phyloP scores from a whole-genome alignment of 2,888 invertebrate species.

The Barypeithes pellucidus region DNA sequence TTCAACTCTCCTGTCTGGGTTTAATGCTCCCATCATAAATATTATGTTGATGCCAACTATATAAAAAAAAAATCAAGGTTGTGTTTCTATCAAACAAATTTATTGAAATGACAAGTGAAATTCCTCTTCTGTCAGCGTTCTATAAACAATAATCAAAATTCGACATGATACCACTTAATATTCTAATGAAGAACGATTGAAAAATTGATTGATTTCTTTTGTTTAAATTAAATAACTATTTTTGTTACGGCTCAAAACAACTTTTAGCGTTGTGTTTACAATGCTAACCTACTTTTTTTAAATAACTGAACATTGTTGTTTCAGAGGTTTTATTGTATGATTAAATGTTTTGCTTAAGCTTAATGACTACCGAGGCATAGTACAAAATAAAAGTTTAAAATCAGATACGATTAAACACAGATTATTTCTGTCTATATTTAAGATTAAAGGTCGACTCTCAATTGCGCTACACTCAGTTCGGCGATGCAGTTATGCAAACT shows the following conservation, averaged over 20 bases:
- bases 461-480: no score
- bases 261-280: constrained; percentile 25
- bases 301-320: constrained; percentile 28
- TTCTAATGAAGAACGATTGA: constrained; percentile 34
- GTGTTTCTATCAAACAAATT: neutral
- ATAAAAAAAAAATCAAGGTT: constrained; percentile 13
- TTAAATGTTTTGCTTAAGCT: neutral
- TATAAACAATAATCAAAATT: constrained; percentile 28
- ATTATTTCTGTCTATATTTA: no score
- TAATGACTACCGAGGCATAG: neutral
- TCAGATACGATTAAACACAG: neutral
- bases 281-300: constrained; percentile 38
- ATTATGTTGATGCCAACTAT: neutral
- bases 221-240: constrained; percentile 29
- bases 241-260: constrained; percentile 20
- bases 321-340: neutral
- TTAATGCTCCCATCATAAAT: neutral
- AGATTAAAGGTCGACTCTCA: no score
- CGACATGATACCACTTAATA: constrained; percentile 31
- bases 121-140: constrained; percentile 14
- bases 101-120: constrained; percentile 31
- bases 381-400: neutral
- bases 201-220: constrained; percentile 40
- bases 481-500: no score
- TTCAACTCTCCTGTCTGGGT: no score